Evolutionary conservation across 2,888 invertebrate species (phyloP).

Genomic region (Podotricha telesiphe): DNA sequence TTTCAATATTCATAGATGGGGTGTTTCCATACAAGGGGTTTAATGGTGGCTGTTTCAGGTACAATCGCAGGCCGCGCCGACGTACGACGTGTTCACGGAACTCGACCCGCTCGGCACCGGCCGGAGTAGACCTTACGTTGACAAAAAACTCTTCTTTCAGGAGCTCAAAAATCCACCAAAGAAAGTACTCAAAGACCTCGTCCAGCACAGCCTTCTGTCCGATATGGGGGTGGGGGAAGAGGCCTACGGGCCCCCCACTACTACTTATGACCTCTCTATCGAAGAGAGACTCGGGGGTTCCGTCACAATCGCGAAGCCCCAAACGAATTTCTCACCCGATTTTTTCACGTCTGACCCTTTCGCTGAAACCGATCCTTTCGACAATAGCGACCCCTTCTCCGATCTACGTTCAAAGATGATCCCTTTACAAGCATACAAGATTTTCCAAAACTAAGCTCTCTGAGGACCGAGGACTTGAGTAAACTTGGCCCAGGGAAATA

Average conservation of each 20-base stretch:
- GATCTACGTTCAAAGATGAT: slow-evolving; percentile 85
- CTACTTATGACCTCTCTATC: slow-evolving; percentile 77
- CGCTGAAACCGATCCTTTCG: slow-evolving; percentile 89
- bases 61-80: slow-evolving; percentile 65
- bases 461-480: slow-evolving; percentile 58
- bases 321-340: slow-evolving; percentile 55
- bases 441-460: slow-evolving; percentile 61
- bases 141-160: slow-evolving; percentile 98
- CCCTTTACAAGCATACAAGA: slow-evolving; percentile 82
- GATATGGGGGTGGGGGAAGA: slow-evolving; percentile 64
- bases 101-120: slow-evolving; percentile 96
- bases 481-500: slow-evolving; percentile 55
- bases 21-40: slow-evolving; percentile 34
- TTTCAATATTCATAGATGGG: background rate
- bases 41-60: slow-evolving; percentile 73
- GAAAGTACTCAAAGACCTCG: slow-evolving; percentile 94
- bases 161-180: slow-evolving; percentile 97
- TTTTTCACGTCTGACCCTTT: slow-evolving; percentile 85
- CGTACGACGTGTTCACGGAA: slow-evolving; percentile 95
- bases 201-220: slow-evolving; percentile 71
- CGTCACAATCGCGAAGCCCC: slow-evolving; percentile 69
- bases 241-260: slow-evolving; percentile 72
- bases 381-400: slow-evolving; percentile 87
- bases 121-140: slow-evolving; percentile 95
- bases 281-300: slow-evolving; percentile 79